These are phyloP conservation scores for Petrolisthes cinctipes DNA, from an alignment of 2,888 invertebrate genomes.

Conservation along the genomic window DNA sequence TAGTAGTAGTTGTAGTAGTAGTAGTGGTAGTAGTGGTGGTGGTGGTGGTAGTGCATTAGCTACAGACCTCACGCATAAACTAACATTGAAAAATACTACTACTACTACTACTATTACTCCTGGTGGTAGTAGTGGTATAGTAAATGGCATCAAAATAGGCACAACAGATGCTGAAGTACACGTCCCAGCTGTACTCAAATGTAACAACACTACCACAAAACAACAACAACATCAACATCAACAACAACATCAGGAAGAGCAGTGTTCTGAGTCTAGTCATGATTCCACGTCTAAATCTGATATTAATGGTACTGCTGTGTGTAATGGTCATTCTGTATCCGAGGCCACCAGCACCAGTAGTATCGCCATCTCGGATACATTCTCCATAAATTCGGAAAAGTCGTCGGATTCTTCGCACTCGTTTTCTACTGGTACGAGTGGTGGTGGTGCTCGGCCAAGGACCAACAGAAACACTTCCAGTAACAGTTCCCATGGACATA, in stretches of 20 bases:
- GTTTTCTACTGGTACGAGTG: slow-evolving; percentile 12
- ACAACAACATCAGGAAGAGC: slow-evolving; percentile 29
- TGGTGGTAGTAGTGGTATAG: slow-evolving; percentile 36
- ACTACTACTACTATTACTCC: too few species aligned
- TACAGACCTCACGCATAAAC: slow-evolving; percentile 57
- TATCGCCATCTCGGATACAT: slow-evolving; percentile 61
- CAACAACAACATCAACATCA: background rate
- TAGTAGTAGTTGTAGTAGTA: too few species aligned
- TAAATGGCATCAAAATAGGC: slow-evolving; percentile 64
- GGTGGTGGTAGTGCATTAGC: slow-evolving; percentile 26
- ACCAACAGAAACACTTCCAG: slow-evolving; percentile 62
- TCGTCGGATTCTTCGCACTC: slow-evolving; percentile 61
- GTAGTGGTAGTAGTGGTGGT: background rate
- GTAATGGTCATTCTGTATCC: slow-evolving; percentile 63
- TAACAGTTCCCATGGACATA: slow-evolving; percentile 55
- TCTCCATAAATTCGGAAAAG: slow-evolving; percentile 63
- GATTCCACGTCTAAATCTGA: slow-evolving; percentile 51
- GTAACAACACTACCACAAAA: slow-evolving; percentile 18
- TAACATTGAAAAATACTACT: slow-evolving; percentile 37
- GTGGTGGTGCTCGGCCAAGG: slow-evolving; percentile 58
- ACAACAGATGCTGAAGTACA: slow-evolving; percentile 65
- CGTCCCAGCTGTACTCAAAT: slow-evolving; percentile 29
- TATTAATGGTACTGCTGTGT: slow-evolving; percentile 49
- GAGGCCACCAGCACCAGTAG: slow-evolving; percentile 62
- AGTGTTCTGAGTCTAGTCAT: slow-evolving; percentile 63